These are phyloP conservation scores for Drusus annulatus DNA, from an alignment of 1,140 invertebrate species.

Conservation along the genomic window DNA sequence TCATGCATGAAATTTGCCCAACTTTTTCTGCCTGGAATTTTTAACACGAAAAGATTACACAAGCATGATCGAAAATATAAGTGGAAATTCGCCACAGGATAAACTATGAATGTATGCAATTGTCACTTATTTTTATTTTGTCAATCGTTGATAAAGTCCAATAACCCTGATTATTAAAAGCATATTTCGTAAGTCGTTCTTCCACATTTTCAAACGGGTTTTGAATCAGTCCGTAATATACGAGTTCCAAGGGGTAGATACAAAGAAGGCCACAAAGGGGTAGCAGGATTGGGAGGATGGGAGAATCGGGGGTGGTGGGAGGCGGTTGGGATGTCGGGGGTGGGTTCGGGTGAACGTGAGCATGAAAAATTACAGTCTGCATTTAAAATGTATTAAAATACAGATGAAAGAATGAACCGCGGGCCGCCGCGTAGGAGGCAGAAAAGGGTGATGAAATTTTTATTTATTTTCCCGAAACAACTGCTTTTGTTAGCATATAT, in stretches of 20 bases:
- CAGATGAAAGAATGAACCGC: constrained; percentile 56
- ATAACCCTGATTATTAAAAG: too few relatives aligned
- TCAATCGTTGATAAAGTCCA: too few relatives aligned
- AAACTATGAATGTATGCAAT: too few relatives aligned
- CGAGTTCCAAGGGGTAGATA: not conserved
- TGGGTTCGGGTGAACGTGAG: constrained; percentile 17
- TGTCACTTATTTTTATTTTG: too few relatives aligned
- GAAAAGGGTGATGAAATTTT: constrained; percentile 30
- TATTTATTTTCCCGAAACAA: constrained; percentile 13
- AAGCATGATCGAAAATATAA: too few relatives aligned
- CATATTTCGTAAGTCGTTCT: too few relatives aligned
- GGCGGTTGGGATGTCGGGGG: not conserved
- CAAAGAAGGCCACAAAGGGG: not conserved
- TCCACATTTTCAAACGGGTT: not conserved
- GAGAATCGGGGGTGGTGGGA: not conserved
- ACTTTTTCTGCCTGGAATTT: too few relatives aligned
- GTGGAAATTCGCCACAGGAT: too few relatives aligned
- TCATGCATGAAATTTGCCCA: too few relatives aligned
- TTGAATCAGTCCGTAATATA: not conserved
- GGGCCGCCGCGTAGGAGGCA: not conserved
- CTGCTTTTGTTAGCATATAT: constrained; percentile 12
- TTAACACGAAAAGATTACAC: too few relatives aligned
- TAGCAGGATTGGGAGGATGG: not conserved
- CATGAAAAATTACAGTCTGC: constrained; percentile 52
- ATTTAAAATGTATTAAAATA: constrained; percentile 58